Conservation (phyloP, 2,113 vertebrate genomes). For the Colius striatus region DNA sequence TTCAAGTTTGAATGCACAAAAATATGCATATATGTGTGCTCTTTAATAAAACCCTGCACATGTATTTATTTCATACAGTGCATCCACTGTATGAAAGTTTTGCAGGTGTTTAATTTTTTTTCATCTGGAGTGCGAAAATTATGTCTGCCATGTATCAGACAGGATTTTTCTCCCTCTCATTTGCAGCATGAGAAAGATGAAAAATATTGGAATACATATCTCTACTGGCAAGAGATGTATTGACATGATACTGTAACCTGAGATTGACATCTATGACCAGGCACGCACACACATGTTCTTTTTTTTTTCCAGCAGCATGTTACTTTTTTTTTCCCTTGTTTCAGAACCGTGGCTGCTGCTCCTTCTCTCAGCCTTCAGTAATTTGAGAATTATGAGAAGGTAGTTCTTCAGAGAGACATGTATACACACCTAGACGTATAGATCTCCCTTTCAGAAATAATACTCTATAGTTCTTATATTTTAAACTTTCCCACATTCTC, state of each 20-base stretch:
- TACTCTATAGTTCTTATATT: not conserved
- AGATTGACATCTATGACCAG: constrained; percentile 59
- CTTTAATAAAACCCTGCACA: not conserved
- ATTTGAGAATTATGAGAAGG: constrained; percentile 56
- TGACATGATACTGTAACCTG: constrained; percentile 31
- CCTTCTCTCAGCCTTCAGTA: constrained; percentile 41
- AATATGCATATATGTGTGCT: not conserved
- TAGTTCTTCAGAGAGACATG: constrained; percentile 42
- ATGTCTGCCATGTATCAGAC: constrained; percentile 31
- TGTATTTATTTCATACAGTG: constrained; percentile 1
- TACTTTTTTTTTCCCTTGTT: constrained; percentile 2
- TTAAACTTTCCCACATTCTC: constrained; percentile 51
- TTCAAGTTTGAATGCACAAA: not conserved
- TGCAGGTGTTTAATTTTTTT: constrained; percentile 72
- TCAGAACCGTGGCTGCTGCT: not conserved
- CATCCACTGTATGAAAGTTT: constrained; percentile 26
- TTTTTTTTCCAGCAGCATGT: not conserved
- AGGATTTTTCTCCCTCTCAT: constrained; percentile 27
- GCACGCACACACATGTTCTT: constrained; percentile 40
- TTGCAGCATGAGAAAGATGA: constrained; percentile 38
- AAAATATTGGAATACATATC: constrained; percentile 28
- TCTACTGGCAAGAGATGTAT: constrained; percentile 33
- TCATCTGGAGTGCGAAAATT: constrained; percentile 64
- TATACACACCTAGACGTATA: not conserved
- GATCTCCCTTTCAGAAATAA: not conserved